These are phyloP conservation scores for Cataglyphis hispanica DNA, from an alignment of 1,140 invertebrate species.

Conservation along the genomic window DNA sequence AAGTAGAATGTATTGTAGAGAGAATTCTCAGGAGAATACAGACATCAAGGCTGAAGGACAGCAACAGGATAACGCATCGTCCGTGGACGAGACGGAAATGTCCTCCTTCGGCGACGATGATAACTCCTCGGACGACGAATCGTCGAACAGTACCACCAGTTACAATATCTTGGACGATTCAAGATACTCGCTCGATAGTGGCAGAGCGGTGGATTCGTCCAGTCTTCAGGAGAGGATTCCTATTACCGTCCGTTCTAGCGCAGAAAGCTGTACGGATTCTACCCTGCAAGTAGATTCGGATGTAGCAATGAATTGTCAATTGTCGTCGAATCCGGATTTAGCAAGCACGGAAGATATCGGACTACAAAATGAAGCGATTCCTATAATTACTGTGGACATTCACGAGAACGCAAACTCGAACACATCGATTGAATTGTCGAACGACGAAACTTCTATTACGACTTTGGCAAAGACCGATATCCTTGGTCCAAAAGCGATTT, in stretches of 20 bases:
- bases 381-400: slow-evolving; percentile 34
- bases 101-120: slow-evolving; percentile 83
- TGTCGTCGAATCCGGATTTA: background rate
- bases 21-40: background rate
- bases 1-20: no score
- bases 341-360: background rate
- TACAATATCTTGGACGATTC: slow-evolving; percentile 82
- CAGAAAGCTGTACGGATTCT: slow-evolving; percentile 32
- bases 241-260: slow-evolving; percentile 14
- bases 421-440: background rate
- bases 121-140: slow-evolving; percentile 76
- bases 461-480: background rate
- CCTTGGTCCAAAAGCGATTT: background rate
- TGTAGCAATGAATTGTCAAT: background rate
- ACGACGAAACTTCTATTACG: background rate
- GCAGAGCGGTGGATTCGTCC: background rate
- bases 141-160: slow-evolving; percentile 81
- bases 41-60: background rate
- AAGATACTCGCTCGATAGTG: slow-evolving; percentile 68
- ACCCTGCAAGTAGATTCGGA: slow-evolving; percentile 29
- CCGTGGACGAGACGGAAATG: slow-evolving; percentile 51
- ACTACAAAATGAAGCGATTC: background rate
- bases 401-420: slow-evolving; percentile 21
- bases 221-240: background rate
- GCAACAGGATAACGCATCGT: background rate